These are phyloP conservation scores for Echeneis naucrates DNA, from an alignment of 2,797 vertebrate species.

Conservation along the genomic window DNA sequence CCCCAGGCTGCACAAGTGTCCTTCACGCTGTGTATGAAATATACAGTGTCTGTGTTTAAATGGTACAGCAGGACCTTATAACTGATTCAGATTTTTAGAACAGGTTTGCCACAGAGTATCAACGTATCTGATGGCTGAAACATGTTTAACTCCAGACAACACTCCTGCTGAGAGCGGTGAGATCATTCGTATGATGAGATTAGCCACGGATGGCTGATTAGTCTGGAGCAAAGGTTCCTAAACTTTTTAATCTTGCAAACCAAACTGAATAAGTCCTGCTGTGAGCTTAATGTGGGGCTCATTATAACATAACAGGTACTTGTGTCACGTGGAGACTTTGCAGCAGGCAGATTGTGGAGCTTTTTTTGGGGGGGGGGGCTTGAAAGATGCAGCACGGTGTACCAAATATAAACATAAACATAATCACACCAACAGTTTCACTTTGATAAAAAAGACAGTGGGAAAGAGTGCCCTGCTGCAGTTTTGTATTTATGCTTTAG, in stretches of 20 bases:
- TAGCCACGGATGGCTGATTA: conserved; percentile 68
- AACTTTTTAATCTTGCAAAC: conserved; percentile 75
- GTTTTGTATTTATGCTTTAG: conserved; percentile 5
- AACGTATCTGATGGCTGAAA: conserved; percentile 13
- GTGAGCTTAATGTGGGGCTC: conserved; percentile 56
- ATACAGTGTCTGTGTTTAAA: background rate
- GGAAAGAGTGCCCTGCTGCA: conserved; percentile 25
- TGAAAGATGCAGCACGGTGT: no score
- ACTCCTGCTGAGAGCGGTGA: conserved; percentile 47
- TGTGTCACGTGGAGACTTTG: conserved; percentile 37
- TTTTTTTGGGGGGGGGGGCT: conserved; percentile 15
- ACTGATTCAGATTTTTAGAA: background rate
- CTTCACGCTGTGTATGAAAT: conserved; percentile 44
- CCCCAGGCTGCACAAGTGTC: conserved; percentile 62
- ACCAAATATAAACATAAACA: no score
- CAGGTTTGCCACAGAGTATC: background rate
- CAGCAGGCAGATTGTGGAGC: conserved; percentile 8
- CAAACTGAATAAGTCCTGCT: conserved; percentile 65
- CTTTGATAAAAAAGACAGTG: conserved; percentile 20
- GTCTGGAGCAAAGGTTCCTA: conserved; percentile 74
- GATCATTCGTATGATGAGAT: conserved; percentile 75
- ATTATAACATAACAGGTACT: conserved; percentile 58
- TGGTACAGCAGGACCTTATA: background rate
- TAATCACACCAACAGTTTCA: background rate
- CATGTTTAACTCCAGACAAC: conserved; percentile 35